Evolutionary conservation across 2,113 vertebrate species (phyloP), one percentile per base, ranked within the genome.

Genomic region (Anarhynchus alexandrinus): DNA sequence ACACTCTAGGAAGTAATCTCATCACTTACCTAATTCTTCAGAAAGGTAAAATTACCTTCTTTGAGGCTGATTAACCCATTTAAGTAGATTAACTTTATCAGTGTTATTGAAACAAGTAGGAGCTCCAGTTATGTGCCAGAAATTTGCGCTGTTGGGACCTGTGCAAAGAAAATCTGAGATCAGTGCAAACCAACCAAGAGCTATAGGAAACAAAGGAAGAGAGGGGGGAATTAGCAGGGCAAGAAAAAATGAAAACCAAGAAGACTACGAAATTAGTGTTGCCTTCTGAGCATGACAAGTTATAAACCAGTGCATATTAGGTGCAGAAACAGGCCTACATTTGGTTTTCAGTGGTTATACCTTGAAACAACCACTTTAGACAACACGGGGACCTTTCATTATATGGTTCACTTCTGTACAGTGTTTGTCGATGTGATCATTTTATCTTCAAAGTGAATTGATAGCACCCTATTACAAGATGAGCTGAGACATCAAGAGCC

Each of bases 201-300:
- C 9, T 79, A 15, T 1, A 47, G 23, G 12, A 93, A 86, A 62
- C 38, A 59, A 55, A 25, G n/a, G 40, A 36, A 38, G 17, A 9
- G 10, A 43, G 6, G 1, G 3, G 1, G 1, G 15, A 73, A 61
- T 27, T 27, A 54, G 4, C 12, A 73, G 7, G 11, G 30, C 6
- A 81, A 77, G 15, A 42, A 47, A 59, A 64, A 51, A 32, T 26
- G 2, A 30, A 67, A 47, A 22, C 49, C 2, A 82, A 59, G 4
- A 52, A 34, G 21, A 36, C 5, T 49, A 40, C 57, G 12, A 64
- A 70, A 57, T 54, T 12, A 18, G 23, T 43, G 6, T 22, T 70
- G 12, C 8, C 7, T 83, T 88, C 67, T 62, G 26, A 86, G 18
- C 11, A 32, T 26, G 29, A 32, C 21, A 26, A 10, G 0, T 58